Evolutionary conservation across 2,888 invertebrate species (phyloP).

Genomic region (Eupithecia vulgata): DNA sequence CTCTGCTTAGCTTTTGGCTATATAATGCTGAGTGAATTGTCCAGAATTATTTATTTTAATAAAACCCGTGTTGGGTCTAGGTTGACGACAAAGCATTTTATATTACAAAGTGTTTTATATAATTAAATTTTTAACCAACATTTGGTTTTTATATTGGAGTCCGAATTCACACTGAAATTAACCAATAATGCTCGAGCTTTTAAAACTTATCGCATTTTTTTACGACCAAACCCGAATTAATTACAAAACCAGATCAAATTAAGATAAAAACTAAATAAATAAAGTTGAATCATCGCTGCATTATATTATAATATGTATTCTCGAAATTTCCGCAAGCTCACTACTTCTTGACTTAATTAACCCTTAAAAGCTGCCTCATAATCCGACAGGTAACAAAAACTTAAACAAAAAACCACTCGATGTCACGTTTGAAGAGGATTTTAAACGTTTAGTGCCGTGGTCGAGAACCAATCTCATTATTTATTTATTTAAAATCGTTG

Average conservation of each 20-base stretch:
- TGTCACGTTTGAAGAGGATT: slow-evolving; percentile 67
- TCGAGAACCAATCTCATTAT: slow-evolving; percentile 3
- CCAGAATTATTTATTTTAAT: too few species aligned
- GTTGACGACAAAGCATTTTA: too few species aligned
- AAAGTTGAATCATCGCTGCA: slow-evolving; percentile 52
- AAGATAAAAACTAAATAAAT: slow-evolving; percentile 42
- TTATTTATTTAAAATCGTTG: not conserved
- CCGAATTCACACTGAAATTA: not conserved
- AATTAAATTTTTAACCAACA: too few species aligned
- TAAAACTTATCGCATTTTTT: slow-evolving; percentile 13
- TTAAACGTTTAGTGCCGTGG: slow-evolving; percentile 29
- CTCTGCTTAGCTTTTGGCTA: too few species aligned
- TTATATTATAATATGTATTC: slow-evolving; percentile 54
- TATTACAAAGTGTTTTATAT: too few species aligned
- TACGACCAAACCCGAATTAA: slow-evolving; percentile 31
- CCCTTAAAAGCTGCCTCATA: slow-evolving; percentile 73
- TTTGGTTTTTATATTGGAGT: not conserved
- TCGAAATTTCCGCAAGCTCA: slow-evolving; percentile 71
- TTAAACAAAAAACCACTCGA: slow-evolving; percentile 72
- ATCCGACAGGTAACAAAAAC: slow-evolving; percentile 72
- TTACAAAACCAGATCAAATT: slow-evolving; percentile 39
- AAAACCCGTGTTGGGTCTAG: too few species aligned
- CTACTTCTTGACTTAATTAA: slow-evolving; percentile 77
- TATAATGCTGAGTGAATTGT: too few species aligned
- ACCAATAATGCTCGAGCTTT: slow-evolving; percentile 8